Conservation (phyloP, 2,888 invertebrate species). For the Tinea trinotella region DNA sequence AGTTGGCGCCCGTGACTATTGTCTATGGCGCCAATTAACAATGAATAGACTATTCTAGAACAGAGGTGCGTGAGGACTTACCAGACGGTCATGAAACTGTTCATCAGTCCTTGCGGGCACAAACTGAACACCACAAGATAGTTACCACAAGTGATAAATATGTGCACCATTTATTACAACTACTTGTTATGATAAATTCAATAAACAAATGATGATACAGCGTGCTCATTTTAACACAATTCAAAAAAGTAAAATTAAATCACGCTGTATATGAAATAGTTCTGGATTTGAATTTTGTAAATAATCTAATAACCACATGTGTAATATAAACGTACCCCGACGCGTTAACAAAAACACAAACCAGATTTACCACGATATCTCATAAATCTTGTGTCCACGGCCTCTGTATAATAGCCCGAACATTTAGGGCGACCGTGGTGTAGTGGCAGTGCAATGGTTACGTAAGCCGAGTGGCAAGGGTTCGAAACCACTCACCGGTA, state of each 20-base stretch:
- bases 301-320: neutral
- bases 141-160: slow-evolving; percentile 35
- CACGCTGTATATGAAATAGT: slow-evolving; percentile 1
- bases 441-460: no score
- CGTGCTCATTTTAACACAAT: neutral
- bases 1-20: neutral
- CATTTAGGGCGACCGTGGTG: no score
- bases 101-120: slow-evolving; percentile 90
- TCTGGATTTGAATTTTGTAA: neutral
- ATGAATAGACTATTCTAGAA: neutral
- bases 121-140: slow-evolving; percentile 79
- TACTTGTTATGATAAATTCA: neutral
- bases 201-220: neutral
- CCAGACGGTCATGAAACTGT: slow-evolving; percentile 91
- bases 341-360: no score
- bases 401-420: no score
- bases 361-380: no score
- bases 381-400: no score
- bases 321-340: no score
- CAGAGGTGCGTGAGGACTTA: slow-evolving; percentile 66
- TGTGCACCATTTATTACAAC: slow-evolving; percentile 8
- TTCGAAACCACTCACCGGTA: no score
- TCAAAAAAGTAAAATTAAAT: neutral
- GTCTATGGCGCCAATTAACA: neutral
- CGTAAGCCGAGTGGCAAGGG: no score